These are phyloP conservation scores for Orthonychiurus folsomi DNA, from an alignment of 2,888 invertebrate genomes.

Conservation along the genomic window DNA sequence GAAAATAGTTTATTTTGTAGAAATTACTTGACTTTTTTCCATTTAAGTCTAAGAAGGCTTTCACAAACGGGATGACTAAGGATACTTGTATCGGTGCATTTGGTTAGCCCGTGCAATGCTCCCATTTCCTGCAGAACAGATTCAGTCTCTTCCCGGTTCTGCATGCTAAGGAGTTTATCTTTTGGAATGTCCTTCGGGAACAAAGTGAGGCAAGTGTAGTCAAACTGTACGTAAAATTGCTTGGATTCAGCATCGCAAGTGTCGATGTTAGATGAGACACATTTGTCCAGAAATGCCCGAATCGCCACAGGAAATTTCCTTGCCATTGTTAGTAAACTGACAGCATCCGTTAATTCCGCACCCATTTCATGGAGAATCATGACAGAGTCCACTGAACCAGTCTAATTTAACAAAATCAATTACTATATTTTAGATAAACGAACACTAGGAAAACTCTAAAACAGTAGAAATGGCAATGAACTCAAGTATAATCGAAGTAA, in stretches of 20 bases:
- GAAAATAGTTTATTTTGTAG: background rate
- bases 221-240: slow-evolving; percentile 40
- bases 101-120: slow-evolving; percentile 38
- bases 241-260: slow-evolving; percentile 40
- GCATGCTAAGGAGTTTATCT: slow-evolving; percentile 38
- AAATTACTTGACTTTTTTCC: slow-evolving; percentile 39
- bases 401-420: slow-evolving; percentile 22
- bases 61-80: slow-evolving; percentile 41
- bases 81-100: slow-evolving; percentile 39
- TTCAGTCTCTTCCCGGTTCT: slow-evolving; percentile 39
- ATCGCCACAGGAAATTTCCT: slow-evolving; percentile 37
- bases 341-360: slow-evolving; percentile 39
- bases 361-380: slow-evolving; percentile 38
- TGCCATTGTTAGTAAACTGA: slow-evolving; percentile 36
- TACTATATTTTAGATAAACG: background rate
- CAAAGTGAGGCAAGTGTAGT: slow-evolving; percentile 40
- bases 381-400: slow-evolving; percentile 40
- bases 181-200: slow-evolving; percentile 40
- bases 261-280: slow-evolving; percentile 40
- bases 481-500: no score
- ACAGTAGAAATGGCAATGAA: no score
- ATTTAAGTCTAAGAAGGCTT: slow-evolving; percentile 39
- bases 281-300: slow-evolving; percentile 39
- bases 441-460: background rate
- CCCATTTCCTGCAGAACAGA: slow-evolving; percentile 39